A percentile compares a stretch with the other conserved stretches of the same genome.
Evolutionary conservation across 2,888 invertebrate genomes (phyloP).

Genomic region (Macrophya annulata): DNA sequence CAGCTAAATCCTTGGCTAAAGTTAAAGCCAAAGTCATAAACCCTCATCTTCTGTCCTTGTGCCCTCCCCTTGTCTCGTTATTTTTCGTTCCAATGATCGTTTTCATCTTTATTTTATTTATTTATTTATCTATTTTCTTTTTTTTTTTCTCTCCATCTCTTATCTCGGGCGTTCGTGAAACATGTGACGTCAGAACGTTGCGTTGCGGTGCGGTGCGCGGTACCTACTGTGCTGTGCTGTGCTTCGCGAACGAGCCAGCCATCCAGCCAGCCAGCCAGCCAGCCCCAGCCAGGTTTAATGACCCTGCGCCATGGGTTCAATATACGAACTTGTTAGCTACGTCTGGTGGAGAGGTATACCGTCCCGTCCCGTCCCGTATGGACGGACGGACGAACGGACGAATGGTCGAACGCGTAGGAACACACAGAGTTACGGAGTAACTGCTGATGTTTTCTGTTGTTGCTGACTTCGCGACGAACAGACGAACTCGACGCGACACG

Average conservation of each 20-base stretch:
- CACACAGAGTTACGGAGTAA: constrained; percentile 21
- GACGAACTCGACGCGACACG: neutral
- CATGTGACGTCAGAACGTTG: constrained; percentile 52
- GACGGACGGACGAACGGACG: constrained; percentile 3
- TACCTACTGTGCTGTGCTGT: constrained; percentile 54
- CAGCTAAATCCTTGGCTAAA: neutral
- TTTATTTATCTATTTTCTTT: too few species aligned
- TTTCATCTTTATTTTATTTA: neutral
- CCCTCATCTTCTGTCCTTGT: neutral
- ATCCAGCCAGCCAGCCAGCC: constrained; percentile 50
- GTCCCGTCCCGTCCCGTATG: constrained; percentile 13
- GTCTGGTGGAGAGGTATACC: constrained; percentile 29
- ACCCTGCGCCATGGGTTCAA: constrained; percentile 77
- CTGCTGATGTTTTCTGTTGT: constrained; percentile 25
- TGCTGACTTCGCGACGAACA: neutral
- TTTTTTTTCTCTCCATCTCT: constrained; percentile 38
- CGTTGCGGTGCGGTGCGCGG: constrained; percentile 56
- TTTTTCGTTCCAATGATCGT: neutral
- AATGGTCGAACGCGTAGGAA: neutral
- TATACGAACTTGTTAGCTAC: constrained; percentile 68
- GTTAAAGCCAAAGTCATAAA: neutral
- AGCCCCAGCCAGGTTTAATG: constrained; percentile 71
- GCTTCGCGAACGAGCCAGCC: constrained; percentile 60
- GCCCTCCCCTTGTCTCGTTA: neutral
- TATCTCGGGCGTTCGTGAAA: constrained; percentile 15